Conservation (phyloP, 2,113 vertebrate species). For the Eudyptes chrysolophus region DNA sequence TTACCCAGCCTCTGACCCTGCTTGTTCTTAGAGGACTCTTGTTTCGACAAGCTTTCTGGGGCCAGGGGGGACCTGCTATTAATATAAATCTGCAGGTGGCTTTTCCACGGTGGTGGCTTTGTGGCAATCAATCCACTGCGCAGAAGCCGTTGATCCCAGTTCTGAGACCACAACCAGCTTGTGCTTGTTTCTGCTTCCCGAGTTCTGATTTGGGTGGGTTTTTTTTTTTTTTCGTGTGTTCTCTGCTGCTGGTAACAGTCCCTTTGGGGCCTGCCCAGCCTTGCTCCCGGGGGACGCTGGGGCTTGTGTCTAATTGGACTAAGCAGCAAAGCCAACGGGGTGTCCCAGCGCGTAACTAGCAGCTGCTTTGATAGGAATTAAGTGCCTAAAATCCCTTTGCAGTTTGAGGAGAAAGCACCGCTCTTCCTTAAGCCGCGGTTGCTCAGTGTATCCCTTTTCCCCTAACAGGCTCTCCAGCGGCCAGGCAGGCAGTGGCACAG, state of each 20-base stretch:
- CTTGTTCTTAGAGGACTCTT: neutral
- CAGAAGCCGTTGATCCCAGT: neutral
- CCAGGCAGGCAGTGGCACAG: fast-evolving
- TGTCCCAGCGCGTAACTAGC: neutral
- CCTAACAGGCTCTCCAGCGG: neutral
- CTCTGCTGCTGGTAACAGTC: neutral
- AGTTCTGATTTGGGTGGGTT: no score
- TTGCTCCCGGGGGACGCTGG: no score
- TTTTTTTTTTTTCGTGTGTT: neutral
- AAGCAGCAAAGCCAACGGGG: neutral
- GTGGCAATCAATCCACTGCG: neutral
- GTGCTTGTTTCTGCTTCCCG: neutral
- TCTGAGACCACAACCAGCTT: neutral
- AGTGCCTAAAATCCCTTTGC: neutral
- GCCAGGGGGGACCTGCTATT: neutral
- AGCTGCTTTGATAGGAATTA: neutral
- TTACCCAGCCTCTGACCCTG: neutral
- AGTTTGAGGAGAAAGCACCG: no score
- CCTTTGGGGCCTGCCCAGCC: neutral
- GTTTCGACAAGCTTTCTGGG: neutral
- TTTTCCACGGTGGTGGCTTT: neutral
- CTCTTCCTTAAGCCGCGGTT: fast-evolving
- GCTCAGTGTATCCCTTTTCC: fast-evolving
- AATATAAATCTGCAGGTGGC: neutral
- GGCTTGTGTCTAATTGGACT: neutral